Percentiles rank a stretch among this genome's conserved stretches.
Evolutionary conservation across 1,140 invertebrate genomes (phyloP).

Genomic region (Schlechtendalia chinensis): DNA sequence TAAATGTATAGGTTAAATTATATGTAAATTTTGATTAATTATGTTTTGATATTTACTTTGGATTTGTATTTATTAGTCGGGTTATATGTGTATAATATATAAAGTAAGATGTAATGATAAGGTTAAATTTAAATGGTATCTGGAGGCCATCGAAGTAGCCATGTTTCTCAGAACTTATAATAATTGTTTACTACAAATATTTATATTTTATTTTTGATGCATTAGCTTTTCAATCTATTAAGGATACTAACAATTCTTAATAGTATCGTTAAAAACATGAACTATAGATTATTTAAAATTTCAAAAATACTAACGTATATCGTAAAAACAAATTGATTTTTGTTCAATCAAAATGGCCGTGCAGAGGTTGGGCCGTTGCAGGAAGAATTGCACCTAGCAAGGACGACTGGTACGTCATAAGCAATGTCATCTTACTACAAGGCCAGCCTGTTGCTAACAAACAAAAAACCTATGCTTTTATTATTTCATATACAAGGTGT

Average conservation of each 20-base stretch:
- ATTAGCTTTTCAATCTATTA: neutral
- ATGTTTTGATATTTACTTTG: neutral
- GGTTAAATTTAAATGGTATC: slow-evolving; percentile 23
- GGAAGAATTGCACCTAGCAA: slow-evolving; percentile 46
- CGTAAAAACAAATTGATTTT: slow-evolving; percentile 2
- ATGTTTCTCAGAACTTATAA: neutral
- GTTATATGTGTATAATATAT: neutral
- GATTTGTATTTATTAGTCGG: neutral
- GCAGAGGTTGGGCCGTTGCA: slow-evolving; percentile 36
- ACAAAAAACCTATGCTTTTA: slow-evolving; percentile 36
- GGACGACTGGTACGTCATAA: slow-evolving; percentile 41
- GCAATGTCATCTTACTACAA: slow-evolving; percentile 47
- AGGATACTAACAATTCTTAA: neutral
- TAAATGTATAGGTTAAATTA: too few relatives aligned
- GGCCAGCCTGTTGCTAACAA: slow-evolving; percentile 26
- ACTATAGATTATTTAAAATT: neutral
- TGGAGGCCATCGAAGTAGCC: slow-evolving; percentile 9
- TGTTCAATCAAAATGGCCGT: neutral
- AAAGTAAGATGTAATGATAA: neutral
- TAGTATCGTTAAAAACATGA: neutral
- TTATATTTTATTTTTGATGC: neutral
- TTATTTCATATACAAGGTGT: slow-evolving; percentile 32
- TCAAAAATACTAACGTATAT: neutral
- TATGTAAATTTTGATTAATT: neutral
- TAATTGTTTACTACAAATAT: slow-evolving; percentile 1